These are phyloP conservation scores for Chymomyza costata DNA, from an alignment of 1,140 invertebrate genomes.

Conservation along the genomic window DNA sequence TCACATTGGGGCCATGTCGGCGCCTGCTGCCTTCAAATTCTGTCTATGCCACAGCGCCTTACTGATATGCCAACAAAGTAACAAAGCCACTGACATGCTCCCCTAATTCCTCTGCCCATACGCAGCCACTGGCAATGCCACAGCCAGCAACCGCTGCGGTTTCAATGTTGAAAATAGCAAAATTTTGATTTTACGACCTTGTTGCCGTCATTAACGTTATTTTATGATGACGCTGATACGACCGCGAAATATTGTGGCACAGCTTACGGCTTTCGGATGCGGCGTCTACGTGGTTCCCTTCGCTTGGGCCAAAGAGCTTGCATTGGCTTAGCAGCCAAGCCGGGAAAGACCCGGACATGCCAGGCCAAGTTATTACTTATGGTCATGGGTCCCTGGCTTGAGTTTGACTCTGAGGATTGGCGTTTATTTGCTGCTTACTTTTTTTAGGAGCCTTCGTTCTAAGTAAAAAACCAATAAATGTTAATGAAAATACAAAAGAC, in stretches of 20 bases:
- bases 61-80: constrained; percentile 36
- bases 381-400: no score
- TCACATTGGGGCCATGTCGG: constrained; percentile 24
- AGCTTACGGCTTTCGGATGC: constrained; percentile 1
- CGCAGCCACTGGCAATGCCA: constrained; percentile 14
- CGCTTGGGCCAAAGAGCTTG: constrained; percentile 31
- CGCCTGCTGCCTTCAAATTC: constrained; percentile 29
- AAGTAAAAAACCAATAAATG: constrained; percentile 74
- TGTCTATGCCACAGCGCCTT: neutral
- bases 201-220: constrained; percentile 72
- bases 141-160: constrained; percentile 41
- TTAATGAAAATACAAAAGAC: constrained; percentile 73
- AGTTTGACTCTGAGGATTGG: no score
- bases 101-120: no score
- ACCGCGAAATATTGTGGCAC: constrained; percentile 62
- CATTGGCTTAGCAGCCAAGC: constrained; percentile 31
- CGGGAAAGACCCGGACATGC: neutral
- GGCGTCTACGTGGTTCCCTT: constrained; percentile 1
- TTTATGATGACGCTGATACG: constrained; percentile 73
- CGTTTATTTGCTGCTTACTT: no score
- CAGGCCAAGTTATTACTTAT: constrained; percentile 39
- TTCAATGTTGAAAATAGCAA: constrained; percentile 63
- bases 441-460: constrained; percentile 17
- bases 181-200: constrained; percentile 74
- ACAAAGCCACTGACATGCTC: constrained; percentile 34